Evolutionary conservation across 2,113 vertebrate species (phyloP).

Genomic region (Sebastes fasciatus): DNA sequence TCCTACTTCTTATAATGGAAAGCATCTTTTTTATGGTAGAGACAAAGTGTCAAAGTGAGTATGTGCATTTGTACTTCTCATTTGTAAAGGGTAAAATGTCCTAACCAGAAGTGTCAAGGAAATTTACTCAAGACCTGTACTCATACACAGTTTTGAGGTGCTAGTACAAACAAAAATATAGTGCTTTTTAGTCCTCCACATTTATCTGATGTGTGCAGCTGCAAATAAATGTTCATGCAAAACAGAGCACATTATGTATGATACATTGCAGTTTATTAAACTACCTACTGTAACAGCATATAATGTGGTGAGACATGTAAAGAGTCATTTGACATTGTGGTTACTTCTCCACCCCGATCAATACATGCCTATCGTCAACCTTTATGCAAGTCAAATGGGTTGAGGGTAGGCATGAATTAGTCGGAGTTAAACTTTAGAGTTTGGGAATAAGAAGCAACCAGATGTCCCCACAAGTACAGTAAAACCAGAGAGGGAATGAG

Average conservation of each 20-base stretch:
- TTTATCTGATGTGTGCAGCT: neutral
- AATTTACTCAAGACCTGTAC: neutral
- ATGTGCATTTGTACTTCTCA: neutral
- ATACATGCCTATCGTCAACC: neutral
- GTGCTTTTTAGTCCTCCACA: neutral
- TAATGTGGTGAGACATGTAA: neutral
- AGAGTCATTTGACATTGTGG: neutral
- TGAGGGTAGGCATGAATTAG: neutral
- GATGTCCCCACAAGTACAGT: neutral
- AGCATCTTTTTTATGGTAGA: conserved; percentile 23
- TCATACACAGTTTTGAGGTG: neutral
- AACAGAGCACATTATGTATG: neutral
- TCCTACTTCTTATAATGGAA: conserved; percentile 15
- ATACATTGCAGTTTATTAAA: neutral
- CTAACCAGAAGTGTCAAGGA: neutral
- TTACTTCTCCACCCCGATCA: neutral
- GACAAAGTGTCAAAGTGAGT: neutral
- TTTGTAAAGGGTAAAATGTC: neutral
- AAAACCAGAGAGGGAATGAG: neutral
- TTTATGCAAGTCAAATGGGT: neutral
- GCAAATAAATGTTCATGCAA: neutral
- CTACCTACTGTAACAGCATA: neutral
- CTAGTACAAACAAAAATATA: neutral
- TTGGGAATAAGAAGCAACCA: neutral
- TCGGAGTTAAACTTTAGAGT: neutral